Conservation (phyloP, 2,888 invertebrate genomes). For the Brenthis daphne region DNA sequence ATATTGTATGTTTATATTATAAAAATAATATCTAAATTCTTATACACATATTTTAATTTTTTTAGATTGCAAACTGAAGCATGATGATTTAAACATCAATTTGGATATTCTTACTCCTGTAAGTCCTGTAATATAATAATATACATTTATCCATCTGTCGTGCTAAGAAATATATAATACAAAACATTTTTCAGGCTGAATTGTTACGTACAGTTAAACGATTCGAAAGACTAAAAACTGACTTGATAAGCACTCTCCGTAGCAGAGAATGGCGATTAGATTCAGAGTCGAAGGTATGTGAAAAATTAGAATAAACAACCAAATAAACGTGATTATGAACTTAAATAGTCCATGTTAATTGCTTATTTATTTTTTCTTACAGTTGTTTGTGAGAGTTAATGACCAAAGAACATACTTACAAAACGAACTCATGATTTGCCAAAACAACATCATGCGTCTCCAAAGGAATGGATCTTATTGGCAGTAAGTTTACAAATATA, state of each 20-base stretch:
- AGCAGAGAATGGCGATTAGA: conserved; percentile 79
- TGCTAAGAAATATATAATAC: not conserved
- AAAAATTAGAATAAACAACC: not conserved
- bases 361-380: conserved; percentile 39
- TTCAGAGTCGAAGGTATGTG: conserved; percentile 74
- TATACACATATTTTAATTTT: not conserved
- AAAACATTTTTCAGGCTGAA: conserved; percentile 60
- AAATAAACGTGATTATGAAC: too few species aligned
- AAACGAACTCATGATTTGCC: conserved; percentile 76
- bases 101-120: conserved; percentile 76
- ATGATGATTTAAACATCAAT: conserved; percentile 78
- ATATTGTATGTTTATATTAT: not conserved
- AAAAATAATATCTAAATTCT: not conserved
- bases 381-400: conserved; percentile 74
- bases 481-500: conserved; percentile 62
- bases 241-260: conserved; percentile 73
- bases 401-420: conserved; percentile 77
- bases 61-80: conserved; percentile 78
- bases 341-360: not conserved
- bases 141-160: not conserved
- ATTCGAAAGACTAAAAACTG: conserved; percentile 76
- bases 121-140: conserved; percentile 43
- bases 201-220: conserved; percentile 74
- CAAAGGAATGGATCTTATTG: conserved; percentile 71
- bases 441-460: conserved; percentile 72